Conservation (phyloP, 2,888 invertebrate species). For the Spisula subtruncata region DNA sequence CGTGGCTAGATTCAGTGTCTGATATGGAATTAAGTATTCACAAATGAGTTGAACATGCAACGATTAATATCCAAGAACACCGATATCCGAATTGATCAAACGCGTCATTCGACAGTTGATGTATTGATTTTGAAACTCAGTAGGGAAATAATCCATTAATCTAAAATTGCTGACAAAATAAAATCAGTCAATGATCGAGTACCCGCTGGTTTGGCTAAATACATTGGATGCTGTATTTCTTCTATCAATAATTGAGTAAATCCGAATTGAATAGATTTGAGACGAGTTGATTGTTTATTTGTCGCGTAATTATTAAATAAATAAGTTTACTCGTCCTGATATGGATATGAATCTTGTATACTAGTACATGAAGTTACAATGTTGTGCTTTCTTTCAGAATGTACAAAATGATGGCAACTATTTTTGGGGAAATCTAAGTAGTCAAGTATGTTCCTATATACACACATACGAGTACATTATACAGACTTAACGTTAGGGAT, state of each 20-base stretch:
- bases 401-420: too few species aligned
- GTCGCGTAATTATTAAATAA: too few species aligned
- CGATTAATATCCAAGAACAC: background rate
- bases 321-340: too few species aligned
- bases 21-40: constrained; percentile 2
- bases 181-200: background rate
- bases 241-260: background rate
- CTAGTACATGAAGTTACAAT: too few species aligned
- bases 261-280: background rate
- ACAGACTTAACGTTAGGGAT: too few species aligned
- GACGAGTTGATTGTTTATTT: constrained; percentile 2
- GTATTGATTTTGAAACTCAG: constrained; percentile 17
- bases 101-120: background rate
- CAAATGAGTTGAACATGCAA: background rate
- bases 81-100: background rate
- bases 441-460: too few species aligned
- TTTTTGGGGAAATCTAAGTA: too few species aligned
- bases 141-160: constrained; percentile 15
- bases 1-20: background rate
- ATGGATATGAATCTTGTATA: too few species aligned
- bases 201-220: background rate
- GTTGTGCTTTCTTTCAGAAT: too few species aligned
- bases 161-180: constrained; percentile 14
- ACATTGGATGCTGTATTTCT: background rate
- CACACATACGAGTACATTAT: too few species aligned